Base-by-base conservation (phyloP, 2,797 vertebrate genomes). In the Coregonus ussuriensis region DNA sequence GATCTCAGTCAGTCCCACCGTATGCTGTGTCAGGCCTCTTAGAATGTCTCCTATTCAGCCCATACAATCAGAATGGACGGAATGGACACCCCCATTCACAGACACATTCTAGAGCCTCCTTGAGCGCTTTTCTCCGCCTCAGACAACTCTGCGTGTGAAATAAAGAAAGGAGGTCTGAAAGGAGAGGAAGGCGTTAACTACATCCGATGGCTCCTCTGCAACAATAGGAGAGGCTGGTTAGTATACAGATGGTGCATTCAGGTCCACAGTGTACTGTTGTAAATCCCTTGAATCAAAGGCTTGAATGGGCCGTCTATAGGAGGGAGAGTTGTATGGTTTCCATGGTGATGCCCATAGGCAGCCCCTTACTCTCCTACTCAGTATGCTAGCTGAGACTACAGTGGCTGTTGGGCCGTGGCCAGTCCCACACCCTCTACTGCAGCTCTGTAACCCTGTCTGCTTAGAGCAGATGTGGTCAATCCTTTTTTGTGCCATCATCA, bases 81-180 rank as follows among this genome's bases (percentile, higher is more conserved):
- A 87, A 82, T 82, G 89, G 87, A 89, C 85, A 37, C 82, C 70
- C 74, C 69, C 88, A 90, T 91, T 93, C 89, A 90, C 87, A 89
- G 89, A 86, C 89, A 89, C 91, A 87, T 91, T 92, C 83, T 91
- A 88, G 84, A 84, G 89, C 86, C 84, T 90, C 90, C 87, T 85
- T 90, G 89, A 87, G 82, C 88, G 71, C 66, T 25, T 51, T 52
- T 14, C 41, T 29, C 1, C 47, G 4, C 66, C 52, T 81, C 73
- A 89, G 88, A 88, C 88, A 90, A 91, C 88, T 82, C 76, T 77
- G 81, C 81, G 81, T 82, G 84, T 86, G 85, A 83, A 80, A 87
- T 62, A 81, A 81, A 86, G 9, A 82, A 37, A 77, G 82, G 87
- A 88, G 85, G 4, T 21, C 16, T 59, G 53, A 85, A 85, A 76